Base-by-base conservation (phyloP, 2,888 invertebrate genomes). In the Drosophila merina region DNA sequence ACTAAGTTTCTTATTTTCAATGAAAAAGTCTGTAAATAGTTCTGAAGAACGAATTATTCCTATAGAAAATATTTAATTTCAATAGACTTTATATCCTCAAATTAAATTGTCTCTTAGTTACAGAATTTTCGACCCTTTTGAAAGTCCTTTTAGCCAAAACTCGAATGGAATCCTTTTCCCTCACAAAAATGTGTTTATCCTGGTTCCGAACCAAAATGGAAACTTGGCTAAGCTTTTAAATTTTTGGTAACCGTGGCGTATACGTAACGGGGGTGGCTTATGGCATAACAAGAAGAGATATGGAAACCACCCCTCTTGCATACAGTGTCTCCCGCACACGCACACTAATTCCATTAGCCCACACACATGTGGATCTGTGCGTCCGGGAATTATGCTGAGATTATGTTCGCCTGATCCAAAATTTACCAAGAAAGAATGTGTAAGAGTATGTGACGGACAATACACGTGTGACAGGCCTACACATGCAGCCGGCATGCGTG, bases 341-440 rank as follows among this genome's bases (percentile, higher is more conserved):
- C 68, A 68, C 40, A 69, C 67, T 47, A 28, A 69, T 69, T 69
- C 51, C 50, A 68, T 69, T 57, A 68, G 47, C 49, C 12, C 56
- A 10, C 59, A 55, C 49, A 69, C 54, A 60, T 49, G 52, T 42
- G 40, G 51, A 56, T 30, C 50, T 33, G 55, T 70, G 66, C 59
- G 51, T 71, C 42, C 42, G 8, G 14, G 3, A 30, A 72, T 67
- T 48, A 48, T 74, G 47, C 60, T 60, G 36, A 38, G 45, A 60
- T 80, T 36, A 75, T 90, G 90, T 10, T 75, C 66, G 75, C 89
- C 90, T 83, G 74, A 62, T 90, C 69, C 30, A 74, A 77, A 87
- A 72, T 90, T 85, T 83, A 90, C 90, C 77, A 89, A 73, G 77
- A 86, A 82, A 89, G 86, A 88, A 89, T 88, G 84, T 89, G 89